Percentiles rank a stretch among this genome's conserved stretches.
These are phyloP conservation scores for Drosophila sordidula DNA, from an alignment of 2,888 invertebrate species.

Conservation along the genomic window DNA sequence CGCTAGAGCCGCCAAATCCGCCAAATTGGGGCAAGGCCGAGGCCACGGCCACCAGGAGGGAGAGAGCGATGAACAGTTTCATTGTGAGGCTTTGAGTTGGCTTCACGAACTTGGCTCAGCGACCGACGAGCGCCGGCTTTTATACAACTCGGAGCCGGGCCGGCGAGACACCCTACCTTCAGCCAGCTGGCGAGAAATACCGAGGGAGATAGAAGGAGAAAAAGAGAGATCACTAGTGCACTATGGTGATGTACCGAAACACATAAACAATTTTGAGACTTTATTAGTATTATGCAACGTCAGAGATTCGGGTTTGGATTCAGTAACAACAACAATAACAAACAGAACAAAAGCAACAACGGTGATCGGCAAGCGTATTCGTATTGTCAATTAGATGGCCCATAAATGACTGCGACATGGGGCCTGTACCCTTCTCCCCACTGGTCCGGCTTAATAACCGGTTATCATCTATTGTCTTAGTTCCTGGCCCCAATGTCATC, in stretches of 20 bases:
- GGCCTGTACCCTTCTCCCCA: slow-evolving; percentile 6
- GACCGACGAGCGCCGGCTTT: slow-evolving; percentile 36
- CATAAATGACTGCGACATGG: slow-evolving; percentile 13
- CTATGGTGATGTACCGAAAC: slow-evolving; percentile 5
- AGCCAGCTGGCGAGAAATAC: not conserved
- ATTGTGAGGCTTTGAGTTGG: slow-evolving; percentile 51
- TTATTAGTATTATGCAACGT: slow-evolving; percentile 30
- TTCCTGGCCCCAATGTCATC: not conserved
- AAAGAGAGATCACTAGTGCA: slow-evolving; percentile 12
- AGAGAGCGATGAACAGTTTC: slow-evolving; percentile 59
- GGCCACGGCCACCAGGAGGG: slow-evolving; percentile 48
- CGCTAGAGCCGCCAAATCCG: slow-evolving; percentile 1
- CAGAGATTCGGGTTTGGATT: slow-evolving; percentile 20
- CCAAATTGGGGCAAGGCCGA: slow-evolving; percentile 41
- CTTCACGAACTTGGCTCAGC: slow-evolving; percentile 51
- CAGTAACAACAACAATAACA: slow-evolving; percentile 2
- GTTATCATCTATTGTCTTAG: slow-evolving; percentile 16
- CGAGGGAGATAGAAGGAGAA: not conserved
- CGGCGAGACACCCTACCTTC: no score
- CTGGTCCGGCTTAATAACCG: slow-evolving; percentile 22
- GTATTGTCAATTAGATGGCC: slow-evolving; percentile 40
- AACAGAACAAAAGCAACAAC: slow-evolving; percentile 10
- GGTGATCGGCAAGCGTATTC: slow-evolving; percentile 36
- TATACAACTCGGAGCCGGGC: slow-evolving; percentile 42
- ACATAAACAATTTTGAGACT: slow-evolving; percentile 32